Conservation (phyloP, 2,888 invertebrate species). For the Halictus ligatus region DNA sequence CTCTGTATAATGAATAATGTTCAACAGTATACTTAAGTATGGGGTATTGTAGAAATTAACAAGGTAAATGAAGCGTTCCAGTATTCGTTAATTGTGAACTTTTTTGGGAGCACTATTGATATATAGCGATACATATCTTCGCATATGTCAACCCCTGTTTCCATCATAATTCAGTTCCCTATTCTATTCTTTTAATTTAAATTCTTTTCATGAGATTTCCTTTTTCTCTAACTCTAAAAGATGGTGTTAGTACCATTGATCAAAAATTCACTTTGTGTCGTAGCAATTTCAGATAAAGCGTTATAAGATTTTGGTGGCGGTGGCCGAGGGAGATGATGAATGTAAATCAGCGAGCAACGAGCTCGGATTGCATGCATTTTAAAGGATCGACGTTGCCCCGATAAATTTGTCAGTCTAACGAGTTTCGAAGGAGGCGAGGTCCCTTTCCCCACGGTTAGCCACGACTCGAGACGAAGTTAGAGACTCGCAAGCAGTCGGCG, state of each 20-base stretch:
- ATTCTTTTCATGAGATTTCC: not conserved
- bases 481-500: slow-evolving; percentile 69
- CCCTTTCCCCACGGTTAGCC: slow-evolving; percentile 52
- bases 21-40: not conserved
- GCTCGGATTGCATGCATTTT: slow-evolving; percentile 57
- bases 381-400: slow-evolving; percentile 59
- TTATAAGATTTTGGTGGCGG: not conserved
- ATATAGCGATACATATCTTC: not conserved
- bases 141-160: not conserved
- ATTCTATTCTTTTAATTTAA: not conserved
- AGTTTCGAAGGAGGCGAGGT: slow-evolving; percentile 65
- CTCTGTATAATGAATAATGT: not conserved
- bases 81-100: not conserved
- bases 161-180: not conserved
- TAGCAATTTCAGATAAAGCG: not conserved
- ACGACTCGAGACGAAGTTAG: slow-evolving; percentile 70
- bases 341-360: slow-evolving; percentile 26
- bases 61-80: not conserved
- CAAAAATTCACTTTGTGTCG: not conserved
- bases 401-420: slow-evolving; percentile 72
- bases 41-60: not conserved
- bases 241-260: not conserved
- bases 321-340: not conserved
- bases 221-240: not conserved
- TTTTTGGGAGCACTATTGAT: not conserved